Base-by-base conservation (phyloP, 1,140 invertebrate genomes). In the Hesperophylax magnus region DNA sequence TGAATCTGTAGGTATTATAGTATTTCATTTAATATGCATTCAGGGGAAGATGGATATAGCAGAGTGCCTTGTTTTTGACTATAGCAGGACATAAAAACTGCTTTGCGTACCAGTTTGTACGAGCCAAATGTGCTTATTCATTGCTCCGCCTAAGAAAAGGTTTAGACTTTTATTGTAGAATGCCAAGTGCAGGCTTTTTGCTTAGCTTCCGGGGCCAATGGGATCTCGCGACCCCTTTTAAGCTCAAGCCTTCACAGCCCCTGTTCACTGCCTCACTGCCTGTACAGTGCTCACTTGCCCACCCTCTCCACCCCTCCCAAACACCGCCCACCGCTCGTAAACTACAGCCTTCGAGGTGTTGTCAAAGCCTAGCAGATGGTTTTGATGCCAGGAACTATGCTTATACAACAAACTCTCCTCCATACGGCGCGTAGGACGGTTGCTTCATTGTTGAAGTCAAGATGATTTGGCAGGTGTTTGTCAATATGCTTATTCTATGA, bases 111-210 rank as follows among this genome's bases (percentile, higher is more conserved):
- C 60, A 61, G 27, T 61, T 61, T 11, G 7, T 15, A 69, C 7
- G 18, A 69, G 31, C 31, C 17, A 69, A 69, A 69, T 11, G 65
- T 69, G 34, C 31, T 69, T 27, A 61, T 61, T 39, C 65, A 69
- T 39, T 34, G 65, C 58, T 61, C 14, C 58, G 18, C 17, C 18
- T 47, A 0, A 27, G 69, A 72, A 72, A 72, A 52, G 52, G 69
- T 54, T 72, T 52, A 72, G 39, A 72, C 47, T 54, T 72, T 72
- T 72, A 72, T 72, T 72, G 69, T 72, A 54, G 69, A 72, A 72
- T 72, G 69, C 69, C 69, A 72, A 72, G 69, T 72, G 69, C 69
- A 72, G 69, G 69, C 47, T 11, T 67, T 39, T 39, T 31, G 63
- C 27, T 11, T 11, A 47, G 39, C 39, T 39, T 67, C 20, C 52